A percentile compares a stretch with the other conserved stretches of the same genome.
These are phyloP conservation scores for Ceratina australensis DNA, from an alignment of 1,140 invertebrate genomes.

Conservation along the genomic window DNA sequence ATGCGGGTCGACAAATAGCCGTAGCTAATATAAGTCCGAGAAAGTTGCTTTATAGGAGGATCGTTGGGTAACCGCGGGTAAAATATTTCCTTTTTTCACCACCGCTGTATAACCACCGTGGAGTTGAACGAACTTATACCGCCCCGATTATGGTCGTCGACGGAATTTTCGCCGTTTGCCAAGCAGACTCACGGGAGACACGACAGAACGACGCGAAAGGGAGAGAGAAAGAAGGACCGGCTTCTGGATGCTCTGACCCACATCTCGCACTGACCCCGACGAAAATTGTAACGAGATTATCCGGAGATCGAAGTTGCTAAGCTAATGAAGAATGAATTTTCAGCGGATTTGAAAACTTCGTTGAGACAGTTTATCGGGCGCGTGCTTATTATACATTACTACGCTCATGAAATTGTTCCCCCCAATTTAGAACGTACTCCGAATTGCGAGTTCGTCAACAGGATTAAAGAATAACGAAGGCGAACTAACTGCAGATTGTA, in stretches of 20 bases:
- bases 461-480: too few relatives aligned
- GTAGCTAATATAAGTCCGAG: conserved; percentile 43
- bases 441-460: too few relatives aligned
- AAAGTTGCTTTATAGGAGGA: conserved; percentile 41
- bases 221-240: not conserved
- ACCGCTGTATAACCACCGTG: conserved; percentile 15
- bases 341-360: not conserved
- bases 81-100: conserved; percentile 31
- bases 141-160: conserved; percentile 13
- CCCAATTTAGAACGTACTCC: too few relatives aligned
- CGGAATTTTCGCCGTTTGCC: conserved; percentile 6
- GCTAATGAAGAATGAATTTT: not conserved
- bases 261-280: not conserved
- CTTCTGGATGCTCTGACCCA: not conserved
- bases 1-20: conserved; percentile 21
- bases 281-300: conserved; percentile 8
- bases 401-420: too few relatives aligned
- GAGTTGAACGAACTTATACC: conserved; percentile 1
- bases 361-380: too few relatives aligned
- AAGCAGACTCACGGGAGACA: not conserved
- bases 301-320: not conserved
- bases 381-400: too few relatives aligned
- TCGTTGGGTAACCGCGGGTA: conserved; percentile 33
- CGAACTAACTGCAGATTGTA: too few relatives aligned
- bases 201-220: not conserved